Percentiles rank a stretch among this genome's conserved stretches.
These are phyloP conservation scores for Tillus elongatus DNA, from an alignment of 2,888 invertebrate species.

Conservation along the genomic window DNA sequence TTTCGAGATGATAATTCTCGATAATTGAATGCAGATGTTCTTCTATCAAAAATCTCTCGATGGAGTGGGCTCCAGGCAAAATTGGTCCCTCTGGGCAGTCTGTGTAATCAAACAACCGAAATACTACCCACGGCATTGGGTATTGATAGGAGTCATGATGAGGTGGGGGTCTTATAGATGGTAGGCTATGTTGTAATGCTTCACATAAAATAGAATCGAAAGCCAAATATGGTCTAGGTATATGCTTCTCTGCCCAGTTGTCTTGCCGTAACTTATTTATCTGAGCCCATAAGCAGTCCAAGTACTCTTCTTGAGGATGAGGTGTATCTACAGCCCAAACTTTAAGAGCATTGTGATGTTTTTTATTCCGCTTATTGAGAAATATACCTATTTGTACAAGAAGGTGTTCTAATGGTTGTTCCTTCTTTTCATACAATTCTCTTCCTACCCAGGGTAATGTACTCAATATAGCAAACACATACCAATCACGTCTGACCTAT, in stretches of 20 bases:
- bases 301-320: constrained; percentile 92
- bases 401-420: constrained; percentile 82
- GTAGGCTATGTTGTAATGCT: constrained; percentile 91
- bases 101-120: constrained; percentile 96
- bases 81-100: constrained; percentile 92
- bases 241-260: constrained; percentile 96
- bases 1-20: constrained; percentile 74
- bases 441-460: constrained; percentile 94
- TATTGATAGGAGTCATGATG: constrained; percentile 85
- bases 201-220: constrained; percentile 93
- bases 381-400: constrained; percentile 87
- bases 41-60: constrained; percentile 95
- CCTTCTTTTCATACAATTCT: constrained; percentile 93
- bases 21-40: constrained; percentile 93
- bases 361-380: constrained; percentile 83
- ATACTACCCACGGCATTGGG: constrained; percentile 90
- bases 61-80: constrained; percentile 92
- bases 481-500: constrained; percentile 67
- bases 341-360: constrained; percentile 84
- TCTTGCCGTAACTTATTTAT: constrained; percentile 83
- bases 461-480: constrained; percentile 80
- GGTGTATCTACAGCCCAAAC: constrained; percentile 93
- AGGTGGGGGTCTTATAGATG: constrained; percentile 82
- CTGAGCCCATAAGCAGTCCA: constrained; percentile 95
- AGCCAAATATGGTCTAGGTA: constrained; percentile 88